Percentiles rank a stretch among this genome's conserved stretches.
These are phyloP conservation scores for Aleiodes sp. DNA, from an alignment of 1,140 invertebrate genomes.

Conservation along the genomic window DNA sequence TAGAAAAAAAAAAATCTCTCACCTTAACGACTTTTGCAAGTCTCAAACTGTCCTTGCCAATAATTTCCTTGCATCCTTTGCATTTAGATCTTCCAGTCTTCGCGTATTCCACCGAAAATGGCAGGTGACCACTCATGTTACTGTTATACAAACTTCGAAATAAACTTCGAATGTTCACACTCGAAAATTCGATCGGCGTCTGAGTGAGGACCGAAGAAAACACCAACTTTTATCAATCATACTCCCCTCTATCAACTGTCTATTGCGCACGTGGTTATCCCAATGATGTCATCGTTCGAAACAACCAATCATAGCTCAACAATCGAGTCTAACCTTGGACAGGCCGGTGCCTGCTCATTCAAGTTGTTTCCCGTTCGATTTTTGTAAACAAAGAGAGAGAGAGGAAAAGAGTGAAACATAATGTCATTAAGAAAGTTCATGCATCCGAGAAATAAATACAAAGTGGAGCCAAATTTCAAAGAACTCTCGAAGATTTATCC, in stretches of 20 bases:
- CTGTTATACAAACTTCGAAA: background rate
- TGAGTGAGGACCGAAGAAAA: too few species aligned
- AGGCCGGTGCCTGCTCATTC: background rate
- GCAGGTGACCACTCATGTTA: background rate
- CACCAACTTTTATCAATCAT: background rate
- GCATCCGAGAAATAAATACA: slow-evolving; percentile 87
- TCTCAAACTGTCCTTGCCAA: background rate
- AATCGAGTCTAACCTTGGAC: background rate
- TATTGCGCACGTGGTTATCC: background rate
- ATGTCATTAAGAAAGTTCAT: slow-evolving; percentile 69
- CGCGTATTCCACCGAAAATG: background rate
- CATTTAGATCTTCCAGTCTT: background rate
- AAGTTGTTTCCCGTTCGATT: background rate
- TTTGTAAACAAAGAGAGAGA: background rate
- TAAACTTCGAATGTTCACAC: too few species aligned
- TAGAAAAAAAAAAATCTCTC: background rate
- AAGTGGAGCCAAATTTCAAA: slow-evolving; percentile 79
- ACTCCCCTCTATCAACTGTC: background rate
- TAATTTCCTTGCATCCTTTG: background rate
- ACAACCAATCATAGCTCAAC: background rate
- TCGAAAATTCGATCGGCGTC: background rate
- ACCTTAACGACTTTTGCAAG: background rate
- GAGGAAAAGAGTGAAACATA: slow-evolving; percentile 15
- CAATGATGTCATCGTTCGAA: background rate
- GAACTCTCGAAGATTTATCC: slow-evolving; percentile 79